Base-by-base conservation (phyloP, 1,140 invertebrate genomes). In the Bombus vancouverensis region DNA sequence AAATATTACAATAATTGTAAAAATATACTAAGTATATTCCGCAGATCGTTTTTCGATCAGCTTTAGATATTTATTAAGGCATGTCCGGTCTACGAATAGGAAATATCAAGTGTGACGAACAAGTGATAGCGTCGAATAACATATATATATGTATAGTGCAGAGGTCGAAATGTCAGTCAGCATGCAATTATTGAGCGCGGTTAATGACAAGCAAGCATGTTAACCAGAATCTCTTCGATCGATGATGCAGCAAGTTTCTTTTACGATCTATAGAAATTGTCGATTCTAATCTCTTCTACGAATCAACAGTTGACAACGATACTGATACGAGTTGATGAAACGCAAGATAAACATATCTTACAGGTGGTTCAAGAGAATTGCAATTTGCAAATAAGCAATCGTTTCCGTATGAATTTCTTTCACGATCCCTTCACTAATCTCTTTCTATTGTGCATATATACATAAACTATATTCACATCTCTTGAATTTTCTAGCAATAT, bases 151-250 rank as follows among this genome's bases (percentile, higher is more conserved):
- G 6, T 53, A 53, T 0, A 37, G 42, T 39, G 13, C 22, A 57
- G n/a, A 57, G 62, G 78, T 84, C 77, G 72, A 81, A 73, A 72
- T 44, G 70, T 28, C 73, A 47, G 77, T 47, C 81, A 78, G 81
- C 73, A 78, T 80, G 88, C 88, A 88, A 92, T 93, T 92, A 91
- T 92, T 88, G 89, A 90, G 85, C 85, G 85, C 92, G 90, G 91
- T 93, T 93, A 92, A 93, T 87, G 91, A 87, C 83, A 82, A 47
- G 74, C 79, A 78, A 83, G 62, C 59, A 81, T 32, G 77, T 83
- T 89, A 91, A 92, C 85, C 86, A 88, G 70, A 89, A 34, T 34
- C 47, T 77, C 74, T 42, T 81, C 80, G 72, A 59, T 57, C 77
- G 57, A 86, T 89, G 88, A 89, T 68, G 66, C 72, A 76, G 76